Evolutionary conservation across 2,113 vertebrate species (phyloP).

Genomic region (Desmodus rotundus): DNA sequence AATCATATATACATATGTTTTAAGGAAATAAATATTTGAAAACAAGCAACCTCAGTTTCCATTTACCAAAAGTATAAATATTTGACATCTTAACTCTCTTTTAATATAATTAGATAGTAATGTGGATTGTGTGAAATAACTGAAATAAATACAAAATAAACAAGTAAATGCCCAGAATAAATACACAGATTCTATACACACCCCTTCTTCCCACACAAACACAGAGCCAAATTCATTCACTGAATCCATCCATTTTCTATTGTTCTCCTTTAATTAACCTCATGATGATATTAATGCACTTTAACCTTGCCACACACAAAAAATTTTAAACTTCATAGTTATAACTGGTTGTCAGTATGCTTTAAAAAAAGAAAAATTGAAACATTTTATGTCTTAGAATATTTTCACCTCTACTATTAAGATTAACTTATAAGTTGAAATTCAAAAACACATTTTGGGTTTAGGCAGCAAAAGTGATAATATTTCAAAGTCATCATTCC

Average conservation of each 20-base stretch:
- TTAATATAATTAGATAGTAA: not conserved
- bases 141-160: not conserved
- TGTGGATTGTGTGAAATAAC: not conserved
- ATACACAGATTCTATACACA: not conserved
- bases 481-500: not conserved
- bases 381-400: not conserved
- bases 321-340: not conserved
- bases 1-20: not conserved
- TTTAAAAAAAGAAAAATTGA: not conserved
- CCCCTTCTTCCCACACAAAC: not conserved
- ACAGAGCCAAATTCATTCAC: not conserved
- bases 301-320: not conserved
- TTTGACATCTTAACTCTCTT: not conserved
- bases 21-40: not conserved
- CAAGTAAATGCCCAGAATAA: not conserved
- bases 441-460: not conserved
- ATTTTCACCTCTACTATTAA: not conserved
- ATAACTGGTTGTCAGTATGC: not conserved
- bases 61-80: not conserved
- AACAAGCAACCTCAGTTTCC: not conserved
- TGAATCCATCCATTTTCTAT: not conserved
- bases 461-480: not conserved
- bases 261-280: not conserved
- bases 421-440: not conserved
- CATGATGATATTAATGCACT: not conserved